Evolutionary conservation across 92 coral and sea anemone genomes (phyloP), one percentile per base, ranked within the genome.

Genomic region (Actinernus sp.): DNA sequence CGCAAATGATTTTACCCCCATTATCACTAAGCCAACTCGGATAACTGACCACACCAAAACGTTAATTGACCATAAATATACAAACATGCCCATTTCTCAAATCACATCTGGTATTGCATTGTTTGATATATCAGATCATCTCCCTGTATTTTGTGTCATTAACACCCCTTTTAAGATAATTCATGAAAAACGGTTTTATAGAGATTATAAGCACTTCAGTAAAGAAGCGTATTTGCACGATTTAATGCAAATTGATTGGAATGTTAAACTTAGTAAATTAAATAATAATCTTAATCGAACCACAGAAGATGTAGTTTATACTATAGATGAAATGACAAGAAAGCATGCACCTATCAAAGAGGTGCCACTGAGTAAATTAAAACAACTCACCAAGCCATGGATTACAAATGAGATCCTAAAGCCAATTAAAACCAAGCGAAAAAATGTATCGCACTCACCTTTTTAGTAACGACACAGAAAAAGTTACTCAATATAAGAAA

Each of bases 81-180:
- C 25, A 46, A 59, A 58, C 38, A 58, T 31, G 26, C 47, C 66
- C 24, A 54, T 72, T 30, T 57, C 68, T 38, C 51, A 71, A 31
- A 32, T 76, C 34, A 50, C 46, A 32, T 59, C 79, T 50, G 79
- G 79, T 34, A 79, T 79, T 70, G 46, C 20, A 16, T 41, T 69
- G 28, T 28, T 69, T 50, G 79, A 79, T 47, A 57, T 79, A 43
- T 79, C 86, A 34, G 86, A 80, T 64, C 87, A 77, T 45, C 74
- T 77, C 21, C 82, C 58, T 32, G 58, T 76, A 31, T 66, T 64
- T 40, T 55, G 74, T 31, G 45, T 76, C 28, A 63, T 60, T 58
- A 61, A 27, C 48, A 53, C 29, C 44, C 27, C 44, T 40, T 55
- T 78, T 52, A 69, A 48, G 62, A 54, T n/a, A n/a, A n/a, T n/a